These are phyloP conservation scores for Lutraria lutraria DNA, from an alignment of 2,888 invertebrate genomes.

Conservation along the genomic window DNA sequence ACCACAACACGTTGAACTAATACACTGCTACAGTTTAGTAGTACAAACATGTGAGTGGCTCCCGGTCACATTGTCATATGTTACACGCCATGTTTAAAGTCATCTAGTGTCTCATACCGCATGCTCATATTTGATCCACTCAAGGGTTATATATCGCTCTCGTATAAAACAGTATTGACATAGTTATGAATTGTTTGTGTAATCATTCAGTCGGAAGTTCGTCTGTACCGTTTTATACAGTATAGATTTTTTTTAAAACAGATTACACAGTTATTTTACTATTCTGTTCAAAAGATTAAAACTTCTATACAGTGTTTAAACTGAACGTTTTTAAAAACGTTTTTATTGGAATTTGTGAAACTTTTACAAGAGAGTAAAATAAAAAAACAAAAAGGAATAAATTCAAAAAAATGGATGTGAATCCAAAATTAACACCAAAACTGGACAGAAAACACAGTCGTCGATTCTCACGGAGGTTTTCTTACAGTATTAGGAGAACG, in stretches of 20 bases:
- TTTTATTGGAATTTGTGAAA: background rate
- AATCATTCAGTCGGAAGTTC: background rate
- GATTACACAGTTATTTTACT: background rate
- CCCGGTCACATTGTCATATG: background rate
- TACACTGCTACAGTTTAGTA: too few species aligned
- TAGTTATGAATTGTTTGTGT: conserved; percentile 6
- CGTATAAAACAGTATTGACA: background rate
- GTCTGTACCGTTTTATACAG: background rate
- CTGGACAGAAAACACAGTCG: conserved; percentile 39
- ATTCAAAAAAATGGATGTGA: conserved; percentile 30
- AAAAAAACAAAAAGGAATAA: background rate
- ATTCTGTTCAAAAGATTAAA: conserved; percentile 8
- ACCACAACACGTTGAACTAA: too few species aligned
- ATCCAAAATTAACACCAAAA: conserved; percentile 26
- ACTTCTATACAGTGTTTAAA: background rate
- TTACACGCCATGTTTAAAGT: background rate
- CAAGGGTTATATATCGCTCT: background rate
- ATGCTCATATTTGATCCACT: background rate
- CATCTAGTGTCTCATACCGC: background rate
- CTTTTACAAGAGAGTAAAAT: background rate
- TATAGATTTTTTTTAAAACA: conserved; percentile 1
- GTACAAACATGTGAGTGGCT: too few species aligned
- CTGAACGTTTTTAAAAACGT: background rate
- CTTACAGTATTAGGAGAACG: conserved; percentile 64
- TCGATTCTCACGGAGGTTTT: conserved; percentile 52